A percentile compares a stretch with the other conserved stretches of the same genome.
Evolutionary conservation across 1,140 invertebrate species (phyloP).

Genomic region (Asbolus verrucosus): DNA sequence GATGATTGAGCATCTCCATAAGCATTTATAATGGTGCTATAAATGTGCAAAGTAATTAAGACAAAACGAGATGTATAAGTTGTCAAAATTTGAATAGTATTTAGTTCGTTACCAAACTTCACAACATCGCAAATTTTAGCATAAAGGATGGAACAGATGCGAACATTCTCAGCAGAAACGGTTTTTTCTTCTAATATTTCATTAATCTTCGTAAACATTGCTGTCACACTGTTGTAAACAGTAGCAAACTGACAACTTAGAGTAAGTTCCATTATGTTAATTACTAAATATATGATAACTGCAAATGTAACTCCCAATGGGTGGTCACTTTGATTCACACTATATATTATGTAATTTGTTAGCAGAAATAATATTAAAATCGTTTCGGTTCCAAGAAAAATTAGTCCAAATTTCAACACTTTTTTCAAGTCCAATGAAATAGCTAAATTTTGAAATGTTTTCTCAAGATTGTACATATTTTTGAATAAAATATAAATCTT

Average conservation of each 20-base stretch:
- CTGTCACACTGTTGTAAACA: background rate
- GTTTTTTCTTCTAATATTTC: background rate
- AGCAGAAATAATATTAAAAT: no score
- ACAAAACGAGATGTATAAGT: background rate
- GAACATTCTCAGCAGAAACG: background rate
- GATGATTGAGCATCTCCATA: background rate
- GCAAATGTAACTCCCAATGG: background rate
- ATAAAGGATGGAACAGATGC: background rate
- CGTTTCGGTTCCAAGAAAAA: no score
- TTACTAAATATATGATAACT: background rate
- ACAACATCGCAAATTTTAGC: background rate
- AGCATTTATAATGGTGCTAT: background rate
- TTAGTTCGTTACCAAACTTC: background rate
- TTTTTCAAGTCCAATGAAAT: background rate
- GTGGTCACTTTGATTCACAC: no score
- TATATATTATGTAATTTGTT: no score
- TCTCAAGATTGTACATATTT: background rate
- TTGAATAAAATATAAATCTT: background rate
- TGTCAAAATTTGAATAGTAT: background rate
- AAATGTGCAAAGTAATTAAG: background rate
- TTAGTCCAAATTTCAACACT: no score
- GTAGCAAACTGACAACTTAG: background rate
- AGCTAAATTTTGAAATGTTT: background rate
- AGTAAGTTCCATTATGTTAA: background rate
- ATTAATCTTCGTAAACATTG: background rate